These are phyloP conservation scores for Drosophila barbarae DNA, from an alignment of 2,888 invertebrate genomes.

Conservation along the genomic window DNA sequence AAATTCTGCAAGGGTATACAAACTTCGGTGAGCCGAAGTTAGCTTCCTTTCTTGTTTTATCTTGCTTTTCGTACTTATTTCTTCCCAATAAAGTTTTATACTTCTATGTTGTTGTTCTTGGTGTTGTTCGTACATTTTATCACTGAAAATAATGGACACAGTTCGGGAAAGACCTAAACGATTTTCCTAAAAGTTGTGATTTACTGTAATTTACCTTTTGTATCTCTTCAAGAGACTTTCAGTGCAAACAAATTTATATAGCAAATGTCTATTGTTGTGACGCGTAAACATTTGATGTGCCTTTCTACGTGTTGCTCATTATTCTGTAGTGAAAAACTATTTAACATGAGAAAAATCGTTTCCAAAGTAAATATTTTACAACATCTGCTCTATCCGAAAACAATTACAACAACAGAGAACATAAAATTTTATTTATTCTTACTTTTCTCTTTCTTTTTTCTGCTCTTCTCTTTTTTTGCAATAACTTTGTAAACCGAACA, in stretches of 20 bases:
- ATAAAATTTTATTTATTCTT: conserved; percentile 69
- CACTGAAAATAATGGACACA: conserved; percentile 37
- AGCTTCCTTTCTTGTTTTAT: background rate
- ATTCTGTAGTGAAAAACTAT: conserved; percentile 51
- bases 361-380: conserved; percentile 34
- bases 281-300: conserved; percentile 63
- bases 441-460: conserved; percentile 72
- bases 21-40: no score
- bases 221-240: conserved; percentile 31
- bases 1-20: no score
- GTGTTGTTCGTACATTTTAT: conserved; percentile 69
- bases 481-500: conserved; percentile 25
- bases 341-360: conserved; percentile 53
- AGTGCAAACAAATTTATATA: conserved; percentile 4
- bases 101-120: conserved; percentile 75
- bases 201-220: conserved; percentile 26
- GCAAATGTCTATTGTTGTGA: conserved; percentile 49
- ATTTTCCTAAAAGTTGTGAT: conserved; percentile 56
- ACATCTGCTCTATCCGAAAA: conserved; percentile 24
- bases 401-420: conserved; percentile 65
- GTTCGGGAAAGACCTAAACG: conserved; percentile 24
- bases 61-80: conserved; percentile 14
- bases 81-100: conserved; percentile 50
- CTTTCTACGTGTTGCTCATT: conserved; percentile 49
- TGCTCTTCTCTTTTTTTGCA: conserved; percentile 60